Percentiles rank a stretch among this genome's conserved stretches.
phyloP scores from a whole-genome alignment of 2,797 vertebrate genomes.

The Lemur catta region DNA sequence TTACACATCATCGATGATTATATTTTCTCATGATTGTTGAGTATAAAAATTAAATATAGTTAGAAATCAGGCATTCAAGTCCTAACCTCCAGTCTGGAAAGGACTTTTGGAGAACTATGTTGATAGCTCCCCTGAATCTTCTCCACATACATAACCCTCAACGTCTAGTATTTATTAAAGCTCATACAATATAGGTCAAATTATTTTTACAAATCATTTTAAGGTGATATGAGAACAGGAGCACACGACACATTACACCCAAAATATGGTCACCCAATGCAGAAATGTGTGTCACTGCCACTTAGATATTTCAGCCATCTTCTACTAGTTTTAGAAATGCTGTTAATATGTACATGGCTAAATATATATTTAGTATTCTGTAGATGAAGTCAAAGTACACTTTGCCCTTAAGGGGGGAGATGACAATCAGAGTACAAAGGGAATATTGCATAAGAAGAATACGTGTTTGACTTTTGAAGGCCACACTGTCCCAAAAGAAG shows the following conservation, averaged over 20 bases:
- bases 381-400: neutral
- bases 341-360: neutral
- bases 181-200: neutral
- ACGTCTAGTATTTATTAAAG: conserved; percentile 16
- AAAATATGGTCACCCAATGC: neutral
- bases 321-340: neutral
- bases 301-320: neutral
- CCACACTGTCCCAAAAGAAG: conserved; percentile 9
- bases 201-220: neutral
- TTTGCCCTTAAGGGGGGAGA: neutral
- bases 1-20: neutral
- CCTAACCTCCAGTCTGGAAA: neutral
- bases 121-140: neutral
- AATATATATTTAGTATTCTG: conserved; percentile 12
- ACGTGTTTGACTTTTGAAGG: conserved; percentile 37
- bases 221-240: neutral
- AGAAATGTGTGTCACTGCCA: neutral
- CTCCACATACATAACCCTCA: neutral
- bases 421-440: neutral
- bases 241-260: neutral
- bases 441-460: conserved; percentile 3
- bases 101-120: neutral
- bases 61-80: neutral
- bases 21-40: neutral
- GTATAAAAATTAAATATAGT: neutral